Evolutionary conservation across 2,888 invertebrate genomes (phyloP).

Genomic region (Allygus modestus): DNA sequence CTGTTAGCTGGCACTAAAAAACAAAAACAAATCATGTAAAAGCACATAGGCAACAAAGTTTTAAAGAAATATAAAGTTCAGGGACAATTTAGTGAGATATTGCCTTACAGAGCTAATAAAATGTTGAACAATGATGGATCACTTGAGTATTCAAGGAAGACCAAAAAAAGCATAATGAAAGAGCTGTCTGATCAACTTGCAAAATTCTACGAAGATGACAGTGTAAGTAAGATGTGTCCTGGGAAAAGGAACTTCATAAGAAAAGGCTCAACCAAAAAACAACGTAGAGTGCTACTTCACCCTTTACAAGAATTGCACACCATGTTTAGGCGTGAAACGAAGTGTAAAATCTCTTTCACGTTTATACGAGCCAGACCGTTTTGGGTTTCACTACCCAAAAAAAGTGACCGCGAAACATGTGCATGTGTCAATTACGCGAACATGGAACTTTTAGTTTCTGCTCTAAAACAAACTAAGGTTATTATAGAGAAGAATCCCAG

Average conservation of each 20-base stretch:
- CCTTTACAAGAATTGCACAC: background rate
- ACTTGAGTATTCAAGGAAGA: conserved; percentile 1
- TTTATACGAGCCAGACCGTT: background rate
- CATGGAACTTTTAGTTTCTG: background rate
- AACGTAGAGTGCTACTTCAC: background rate
- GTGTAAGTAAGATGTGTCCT: conserved; percentile 22
- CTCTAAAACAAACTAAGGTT: background rate
- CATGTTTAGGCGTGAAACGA: background rate
- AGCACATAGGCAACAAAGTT: background rate
- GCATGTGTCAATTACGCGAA: too few relatives aligned
- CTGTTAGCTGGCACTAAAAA: background rate
- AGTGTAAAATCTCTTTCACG: background rate
- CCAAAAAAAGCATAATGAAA: background rate
- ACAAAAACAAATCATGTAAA: background rate
- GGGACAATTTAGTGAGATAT: background rate
- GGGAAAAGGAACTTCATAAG: conserved; percentile 7
- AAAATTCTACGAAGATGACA: background rate
- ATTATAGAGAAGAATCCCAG: background rate
- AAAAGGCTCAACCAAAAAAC: conserved; percentile 2
- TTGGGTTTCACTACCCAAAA: conserved; percentile 6
- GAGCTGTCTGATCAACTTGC: background rate
- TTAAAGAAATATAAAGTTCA: conserved; percentile 16
- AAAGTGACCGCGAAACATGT: background rate
- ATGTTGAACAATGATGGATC: background rate
- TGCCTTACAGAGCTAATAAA: background rate